Percentiles rank a stretch among this genome's conserved stretches.
These are phyloP conservation scores for Spilogale gracilis DNA, from an alignment of 2,113 vertebrate genomes.

Conservation along the genomic window DNA sequence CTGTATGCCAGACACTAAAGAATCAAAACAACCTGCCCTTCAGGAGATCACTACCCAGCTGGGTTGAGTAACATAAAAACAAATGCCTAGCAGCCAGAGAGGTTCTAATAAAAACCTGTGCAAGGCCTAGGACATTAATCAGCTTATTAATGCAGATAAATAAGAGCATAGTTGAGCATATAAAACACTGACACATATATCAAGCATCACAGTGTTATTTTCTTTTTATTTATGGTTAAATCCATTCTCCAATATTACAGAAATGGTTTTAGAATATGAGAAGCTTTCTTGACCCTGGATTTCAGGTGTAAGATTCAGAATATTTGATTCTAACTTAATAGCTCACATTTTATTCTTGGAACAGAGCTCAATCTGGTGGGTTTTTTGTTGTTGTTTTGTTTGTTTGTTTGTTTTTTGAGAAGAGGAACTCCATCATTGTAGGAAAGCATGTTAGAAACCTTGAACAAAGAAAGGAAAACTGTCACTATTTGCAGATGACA, in stretches of 20 bases:
- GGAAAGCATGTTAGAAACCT: neutral
- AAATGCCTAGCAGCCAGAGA: neutral
- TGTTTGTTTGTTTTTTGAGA: neutral
- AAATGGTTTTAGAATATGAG: neutral
- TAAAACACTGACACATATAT: neutral
- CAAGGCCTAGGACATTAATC: neutral
- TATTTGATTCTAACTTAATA: constrained; percentile 49
- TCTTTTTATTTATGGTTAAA: constrained; percentile 18
- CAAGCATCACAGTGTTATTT: neutral
- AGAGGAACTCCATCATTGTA: constrained; percentile 5
- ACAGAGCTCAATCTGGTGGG: neutral
- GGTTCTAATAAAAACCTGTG: neutral
- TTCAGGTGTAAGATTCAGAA: constrained; percentile 29
- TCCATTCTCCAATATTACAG: neutral
- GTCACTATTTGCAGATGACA: neutral
- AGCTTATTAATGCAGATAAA: neutral
- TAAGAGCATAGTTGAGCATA: neutral
- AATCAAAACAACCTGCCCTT: neutral
- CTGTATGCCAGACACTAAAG: neutral
- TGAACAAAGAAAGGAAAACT: constrained; percentile 28
- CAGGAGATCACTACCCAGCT: neutral
- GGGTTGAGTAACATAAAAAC: constrained; percentile 20
- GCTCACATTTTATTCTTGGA: constrained; percentile 6
- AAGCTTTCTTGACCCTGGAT: neutral
- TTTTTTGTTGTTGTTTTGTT: no score